Percentiles rank a stretch among this genome's conserved stretches.
These are phyloP conservation scores for Drosophila kuntzei DNA, from an alignment of 2,888 invertebrate genomes.

Conservation along the genomic window DNA sequence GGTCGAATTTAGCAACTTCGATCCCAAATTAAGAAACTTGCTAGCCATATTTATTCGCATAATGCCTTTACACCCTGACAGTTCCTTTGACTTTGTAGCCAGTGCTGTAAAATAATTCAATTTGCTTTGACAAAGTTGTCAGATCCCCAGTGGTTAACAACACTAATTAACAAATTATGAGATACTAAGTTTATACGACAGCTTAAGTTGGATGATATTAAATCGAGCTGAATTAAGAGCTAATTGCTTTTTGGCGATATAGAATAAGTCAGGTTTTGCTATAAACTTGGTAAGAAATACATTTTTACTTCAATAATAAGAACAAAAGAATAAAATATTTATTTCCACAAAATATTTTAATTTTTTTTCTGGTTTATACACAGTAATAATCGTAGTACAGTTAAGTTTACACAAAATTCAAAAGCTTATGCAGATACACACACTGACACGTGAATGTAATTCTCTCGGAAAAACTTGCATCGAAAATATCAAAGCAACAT, in stretches of 20 bases:
- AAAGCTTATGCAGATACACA: slow-evolving; percentile 7
- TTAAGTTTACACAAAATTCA: slow-evolving; percentile 31
- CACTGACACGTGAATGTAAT: slow-evolving; percentile 26
- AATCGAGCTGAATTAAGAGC: too few relatives aligned
- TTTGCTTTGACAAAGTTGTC: slow-evolving; percentile 20
- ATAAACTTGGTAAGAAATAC: too few relatives aligned
- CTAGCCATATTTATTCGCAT: slow-evolving; percentile 41
- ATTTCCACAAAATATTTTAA: too few relatives aligned
- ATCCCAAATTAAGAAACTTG: slow-evolving; percentile 39
- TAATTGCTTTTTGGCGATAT: too few relatives aligned
- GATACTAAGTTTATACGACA: background rate
- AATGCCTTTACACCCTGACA: slow-evolving; percentile 6
- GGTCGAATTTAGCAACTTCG: slow-evolving; percentile 39
- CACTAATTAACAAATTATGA: background rate
- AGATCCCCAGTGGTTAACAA: background rate
- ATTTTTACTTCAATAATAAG: too few relatives aligned
- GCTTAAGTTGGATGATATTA: background rate
- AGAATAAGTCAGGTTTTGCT: too few relatives aligned
- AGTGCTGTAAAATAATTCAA: slow-evolving; percentile 44
- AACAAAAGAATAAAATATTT: too few relatives aligned
- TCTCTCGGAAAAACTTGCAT: slow-evolving; percentile 39
- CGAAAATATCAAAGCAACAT: slow-evolving; percentile 51
- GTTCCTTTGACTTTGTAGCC: background rate
- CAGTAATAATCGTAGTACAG: slow-evolving; percentile 16
- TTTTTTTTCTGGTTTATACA: background rate